phyloP scores from a whole-genome alignment of 2,113 vertebrate species.

The Excalfactoria chinensis region DNA sequence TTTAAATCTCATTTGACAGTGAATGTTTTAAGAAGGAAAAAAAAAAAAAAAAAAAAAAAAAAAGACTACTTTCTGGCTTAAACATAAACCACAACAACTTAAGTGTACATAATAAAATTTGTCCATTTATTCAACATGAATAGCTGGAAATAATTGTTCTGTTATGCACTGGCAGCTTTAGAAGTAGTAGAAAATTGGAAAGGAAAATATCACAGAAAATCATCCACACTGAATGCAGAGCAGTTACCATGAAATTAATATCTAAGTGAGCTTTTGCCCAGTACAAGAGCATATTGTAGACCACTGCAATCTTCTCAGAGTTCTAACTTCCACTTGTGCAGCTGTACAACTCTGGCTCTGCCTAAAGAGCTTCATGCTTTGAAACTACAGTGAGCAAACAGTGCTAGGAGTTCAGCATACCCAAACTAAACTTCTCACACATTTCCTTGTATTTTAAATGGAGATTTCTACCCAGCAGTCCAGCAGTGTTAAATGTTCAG shows the following conservation, averaged over 20 bases:
- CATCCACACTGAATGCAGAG: background rate
- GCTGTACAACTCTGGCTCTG: background rate
- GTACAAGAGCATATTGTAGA: background rate
- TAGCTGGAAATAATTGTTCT: slow-evolving; percentile 55
- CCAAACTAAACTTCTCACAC: background rate
- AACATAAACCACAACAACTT: slow-evolving; percentile 29
- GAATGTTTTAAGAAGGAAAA: background rate
- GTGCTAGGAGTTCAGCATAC: background rate
- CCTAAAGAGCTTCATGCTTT: background rate
- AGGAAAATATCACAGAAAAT: background rate
- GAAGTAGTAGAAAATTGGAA: background rate
- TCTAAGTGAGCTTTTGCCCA: background rate
- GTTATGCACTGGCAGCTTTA: background rate
- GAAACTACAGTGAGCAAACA: background rate
- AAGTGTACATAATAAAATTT: slow-evolving; percentile 54
- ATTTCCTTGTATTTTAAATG: background rate
- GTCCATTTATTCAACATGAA: slow-evolving; percentile 21
- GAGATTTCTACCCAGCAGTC: background rate
- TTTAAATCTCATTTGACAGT: slow-evolving; percentile 34
- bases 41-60: background rate
- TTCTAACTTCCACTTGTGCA: background rate
- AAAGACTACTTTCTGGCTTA: background rate
- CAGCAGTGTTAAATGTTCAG: background rate
- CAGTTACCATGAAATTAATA: background rate
- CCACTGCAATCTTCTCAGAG: background rate